phyloP scores from a whole-genome alignment of 2,888 invertebrate species.

The Furcula furcula region DNA sequence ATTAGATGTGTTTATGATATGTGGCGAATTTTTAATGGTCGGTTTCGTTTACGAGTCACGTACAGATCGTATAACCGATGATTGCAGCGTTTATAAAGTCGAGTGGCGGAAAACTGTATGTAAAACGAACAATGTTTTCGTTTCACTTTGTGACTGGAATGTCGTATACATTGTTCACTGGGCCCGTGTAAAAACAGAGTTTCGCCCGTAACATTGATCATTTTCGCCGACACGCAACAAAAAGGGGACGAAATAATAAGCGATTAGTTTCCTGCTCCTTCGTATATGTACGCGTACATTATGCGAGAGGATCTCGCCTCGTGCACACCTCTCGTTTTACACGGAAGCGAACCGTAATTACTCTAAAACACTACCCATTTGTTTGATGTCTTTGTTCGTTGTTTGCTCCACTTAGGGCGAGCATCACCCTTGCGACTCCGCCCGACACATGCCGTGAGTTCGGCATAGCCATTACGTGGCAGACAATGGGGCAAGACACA shows the following conservation, averaged over 20 bases:
- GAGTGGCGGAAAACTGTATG: conserved; percentile 24
- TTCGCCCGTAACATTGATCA: conserved; percentile 52
- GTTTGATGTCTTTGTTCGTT: conserved; percentile 82
- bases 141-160: conserved; percentile 42
- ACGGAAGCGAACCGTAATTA: conserved; percentile 79
- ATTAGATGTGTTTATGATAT: conserved; percentile 69
- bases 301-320: conserved; percentile 50
- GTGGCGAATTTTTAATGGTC: conserved; percentile 61
- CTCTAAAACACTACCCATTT: conserved; percentile 82
- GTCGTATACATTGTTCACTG: conserved; percentile 43
- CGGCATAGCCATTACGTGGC: conserved; percentile 67
- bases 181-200: conserved; percentile 45
- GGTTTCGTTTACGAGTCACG: conserved; percentile 49
- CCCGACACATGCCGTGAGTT: conserved; percentile 72
- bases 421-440: conserved; percentile 74
- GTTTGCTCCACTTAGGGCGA: conserved; percentile 79
- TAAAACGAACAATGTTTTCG: conserved; percentile 32
- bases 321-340: conserved; percentile 74
- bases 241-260: conserved; percentile 58
- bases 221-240: conserved; percentile 58
- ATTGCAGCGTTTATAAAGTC: conserved; percentile 34
- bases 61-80: conserved; percentile 32
- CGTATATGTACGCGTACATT: conserved; percentile 42
- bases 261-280: conserved; percentile 57
- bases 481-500: conserved; percentile 73